Evolutionary conservation across 2,113 vertebrate species (phyloP).

Genomic region (Bungarus multicinctus): DNA sequence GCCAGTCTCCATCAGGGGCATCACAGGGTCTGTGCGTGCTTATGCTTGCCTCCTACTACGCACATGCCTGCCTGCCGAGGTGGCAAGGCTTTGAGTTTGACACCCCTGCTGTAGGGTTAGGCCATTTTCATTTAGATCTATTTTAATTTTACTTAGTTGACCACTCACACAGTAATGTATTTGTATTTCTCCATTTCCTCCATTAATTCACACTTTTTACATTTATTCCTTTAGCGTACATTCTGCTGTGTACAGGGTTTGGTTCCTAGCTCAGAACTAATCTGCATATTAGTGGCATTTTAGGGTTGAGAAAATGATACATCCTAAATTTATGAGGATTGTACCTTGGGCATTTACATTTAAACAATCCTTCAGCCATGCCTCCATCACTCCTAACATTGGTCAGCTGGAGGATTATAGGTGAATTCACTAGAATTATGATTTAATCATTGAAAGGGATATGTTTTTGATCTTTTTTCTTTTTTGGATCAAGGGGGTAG

Average conservation of each 20-base stretch:
- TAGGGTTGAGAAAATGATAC: neutral
- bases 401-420: neutral
- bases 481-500: neutral
- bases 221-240: neutral
- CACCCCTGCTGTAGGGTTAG: neutral
- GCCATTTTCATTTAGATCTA: neutral
- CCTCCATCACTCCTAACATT: neutral
- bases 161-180: neutral
- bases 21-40: too few species aligned
- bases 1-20: too few species aligned
- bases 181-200: neutral
- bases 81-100: too few species aligned
- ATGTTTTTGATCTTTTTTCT: neutral
- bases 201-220: neutral
- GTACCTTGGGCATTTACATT: neutral
- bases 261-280: neutral
- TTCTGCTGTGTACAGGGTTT: neutral
- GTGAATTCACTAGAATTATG: neutral
- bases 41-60: too few species aligned
- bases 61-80: too few species aligned
- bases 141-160: neutral
- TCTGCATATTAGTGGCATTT: neutral
- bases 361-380: neutral
- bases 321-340: neutral
- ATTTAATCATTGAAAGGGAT: neutral